Percentiles rank a stretch among this genome's conserved stretches.
These are phyloP conservation scores for Drosophila parabipectinata DNA, from an alignment of 1,140 invertebrate genomes.

Conservation along the genomic window DNA sequence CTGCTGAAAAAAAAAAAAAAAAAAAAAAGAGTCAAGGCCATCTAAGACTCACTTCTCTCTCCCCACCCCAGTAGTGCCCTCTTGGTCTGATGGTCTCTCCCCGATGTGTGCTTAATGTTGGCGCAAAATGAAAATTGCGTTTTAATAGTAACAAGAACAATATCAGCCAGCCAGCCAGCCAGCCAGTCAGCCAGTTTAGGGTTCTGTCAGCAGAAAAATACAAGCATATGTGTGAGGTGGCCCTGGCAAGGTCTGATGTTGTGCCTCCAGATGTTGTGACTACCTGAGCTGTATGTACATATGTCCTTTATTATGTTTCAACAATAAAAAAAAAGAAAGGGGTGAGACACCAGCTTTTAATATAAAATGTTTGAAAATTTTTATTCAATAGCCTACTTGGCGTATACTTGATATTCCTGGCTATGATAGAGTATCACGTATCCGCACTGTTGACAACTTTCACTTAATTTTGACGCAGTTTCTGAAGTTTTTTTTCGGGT, in stretches of 20 bases:
- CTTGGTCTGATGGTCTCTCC: neutral
- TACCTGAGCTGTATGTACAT: neutral
- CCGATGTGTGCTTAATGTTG: constrained; percentile 51
- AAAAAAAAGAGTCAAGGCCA: constrained; percentile 60
- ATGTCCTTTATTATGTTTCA: constrained; percentile 12
- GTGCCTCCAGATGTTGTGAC: constrained; percentile 1
- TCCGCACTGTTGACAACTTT: constrained; percentile 1
- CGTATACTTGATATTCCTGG: neutral
- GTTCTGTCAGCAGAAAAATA: neutral
- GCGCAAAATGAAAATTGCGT: constrained; percentile 65
- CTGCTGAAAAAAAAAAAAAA: neutral
- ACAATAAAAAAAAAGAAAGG: neutral
- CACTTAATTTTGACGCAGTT: constrained; percentile 19
- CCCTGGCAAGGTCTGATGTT: neutral
- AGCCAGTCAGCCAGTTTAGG: constrained; percentile 19
- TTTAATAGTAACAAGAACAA: constrained; percentile 45
- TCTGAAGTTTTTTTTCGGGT: neutral
- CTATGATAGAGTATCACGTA: neutral
- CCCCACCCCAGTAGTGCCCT: no score
- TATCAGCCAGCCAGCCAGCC: constrained; percentile 17
- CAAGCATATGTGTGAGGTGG: constrained; percentile 14
- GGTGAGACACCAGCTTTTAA: no score
- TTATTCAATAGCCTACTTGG: neutral
- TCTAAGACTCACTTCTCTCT: constrained; percentile 10
- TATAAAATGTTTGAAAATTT: no score